Evolutionary conservation across 2,797 vertebrate species (phyloP).

Genomic region (Helicolenus hilgendorfi): DNA sequence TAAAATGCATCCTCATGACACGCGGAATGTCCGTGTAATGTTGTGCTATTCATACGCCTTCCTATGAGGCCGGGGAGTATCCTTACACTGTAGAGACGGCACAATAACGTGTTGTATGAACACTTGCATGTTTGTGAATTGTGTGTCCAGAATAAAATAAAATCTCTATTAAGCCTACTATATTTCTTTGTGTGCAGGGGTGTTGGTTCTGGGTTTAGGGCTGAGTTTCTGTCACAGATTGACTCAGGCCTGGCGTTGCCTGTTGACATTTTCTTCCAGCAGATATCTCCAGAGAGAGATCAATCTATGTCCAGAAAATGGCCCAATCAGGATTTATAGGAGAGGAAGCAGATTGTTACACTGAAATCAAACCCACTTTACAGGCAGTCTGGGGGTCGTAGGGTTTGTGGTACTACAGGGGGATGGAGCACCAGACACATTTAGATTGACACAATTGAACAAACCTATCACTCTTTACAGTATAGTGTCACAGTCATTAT

Average conservation of each 20-base stretch:
- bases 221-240: slow-evolving; percentile 52
- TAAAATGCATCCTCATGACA: fast-evolving
- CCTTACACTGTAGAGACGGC: neutral
- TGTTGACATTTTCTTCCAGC: slow-evolving; percentile 15
- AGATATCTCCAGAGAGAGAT: slow-evolving; percentile 36
- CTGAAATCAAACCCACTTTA: slow-evolving; percentile 40
- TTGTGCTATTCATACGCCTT: too few species aligned
- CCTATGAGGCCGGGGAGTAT: too few species aligned
- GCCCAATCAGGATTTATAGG: slow-evolving; percentile 30
- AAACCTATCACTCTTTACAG: slow-evolving; percentile 24
- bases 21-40: too few species aligned
- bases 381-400: slow-evolving; percentile 13
- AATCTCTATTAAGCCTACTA: neutral
- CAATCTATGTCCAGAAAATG: slow-evolving; percentile 63
- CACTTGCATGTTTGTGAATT: neutral
- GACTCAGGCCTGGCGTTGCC: neutral
- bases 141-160: slow-evolving; percentile 5
- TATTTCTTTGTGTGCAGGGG: neutral
- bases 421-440: slow-evolving; percentile 39
- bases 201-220: slow-evolving; percentile 10
- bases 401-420: slow-evolving; percentile 21
- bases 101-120: neutral
- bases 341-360: slow-evolving; percentile 22
- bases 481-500: slow-evolving; percentile 21
- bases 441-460: slow-evolving; percentile 30